Percentiles rank a stretch among this genome's conserved stretches.
phyloP scores from a whole-genome alignment of 2,797 vertebrate species.

The Takifugu rubripes region DNA sequence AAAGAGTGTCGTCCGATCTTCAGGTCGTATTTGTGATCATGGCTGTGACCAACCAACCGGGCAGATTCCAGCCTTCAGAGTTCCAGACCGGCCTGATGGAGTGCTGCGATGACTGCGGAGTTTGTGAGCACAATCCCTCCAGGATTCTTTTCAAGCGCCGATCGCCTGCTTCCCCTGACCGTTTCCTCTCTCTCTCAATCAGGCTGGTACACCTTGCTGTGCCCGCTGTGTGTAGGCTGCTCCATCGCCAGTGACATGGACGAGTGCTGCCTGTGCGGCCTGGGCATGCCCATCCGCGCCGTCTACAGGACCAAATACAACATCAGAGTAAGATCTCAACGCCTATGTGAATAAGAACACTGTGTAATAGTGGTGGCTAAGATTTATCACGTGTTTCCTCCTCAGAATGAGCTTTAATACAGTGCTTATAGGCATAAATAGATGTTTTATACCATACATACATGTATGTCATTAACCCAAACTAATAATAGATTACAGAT shows the following conservation, averaged over 20 bases:
- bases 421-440: no score
- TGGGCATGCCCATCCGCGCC: slow-evolving; percentile 68
- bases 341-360: background rate
- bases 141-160: background rate
- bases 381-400: no score
- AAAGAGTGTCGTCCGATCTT: background rate
- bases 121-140: slow-evolving; percentile 72
- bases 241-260: slow-evolving; percentile 77
- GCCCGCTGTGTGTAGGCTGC: slow-evolving; percentile 63
- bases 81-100: slow-evolving; percentile 76
- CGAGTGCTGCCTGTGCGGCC: slow-evolving; percentile 81
- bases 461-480: no score
- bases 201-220: slow-evolving; percentile 75
- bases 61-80: background rate
- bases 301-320: slow-evolving; percentile 84
- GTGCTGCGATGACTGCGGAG: slow-evolving; percentile 65
- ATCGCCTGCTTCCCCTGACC: background rate
- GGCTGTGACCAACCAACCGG: slow-evolving; percentile 73
- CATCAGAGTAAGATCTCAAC: slow-evolving; percentile 70
- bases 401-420: no score
- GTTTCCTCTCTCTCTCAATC: background rate
- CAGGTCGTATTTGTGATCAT: slow-evolving; percentile 38
- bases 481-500: no score
- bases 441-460: no score
- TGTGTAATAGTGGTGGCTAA: no score